These are phyloP conservation scores for Pristionchus entomophagus DNA, from an alignment of 2,888 invertebrate genomes.

Conservation along the genomic window DNA sequence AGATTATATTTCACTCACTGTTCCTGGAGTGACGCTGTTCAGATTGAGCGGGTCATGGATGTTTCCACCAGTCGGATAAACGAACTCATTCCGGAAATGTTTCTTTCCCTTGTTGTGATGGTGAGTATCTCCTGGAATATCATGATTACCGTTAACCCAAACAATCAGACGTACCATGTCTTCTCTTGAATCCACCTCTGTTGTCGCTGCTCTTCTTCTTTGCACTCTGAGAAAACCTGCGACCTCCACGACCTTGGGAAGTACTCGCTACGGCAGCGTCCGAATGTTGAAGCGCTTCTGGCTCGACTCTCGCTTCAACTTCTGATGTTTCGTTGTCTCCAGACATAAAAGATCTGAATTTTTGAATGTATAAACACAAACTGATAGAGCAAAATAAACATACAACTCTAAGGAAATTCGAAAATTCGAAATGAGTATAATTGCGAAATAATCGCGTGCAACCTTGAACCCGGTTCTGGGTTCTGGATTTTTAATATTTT, in stretches of 20 bases:
- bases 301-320: neutral
- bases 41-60: conserved; percentile 94
- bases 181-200: conserved; percentile 23
- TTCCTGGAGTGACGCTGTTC: conserved; percentile 84
- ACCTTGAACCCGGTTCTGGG: no score
- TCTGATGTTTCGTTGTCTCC: conserved; percentile 6
- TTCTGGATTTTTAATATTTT: no score
- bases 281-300: neutral
- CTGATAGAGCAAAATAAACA: neutral
- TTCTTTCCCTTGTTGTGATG: conserved; percentile 31
- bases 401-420: neutral
- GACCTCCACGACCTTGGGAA: neutral
- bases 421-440: neutral
- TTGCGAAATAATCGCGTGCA: no score
- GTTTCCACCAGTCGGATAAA: conserved; percentile 84
- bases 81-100: conserved; percentile 21
- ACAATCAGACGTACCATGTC: neutral
- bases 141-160: neutral
- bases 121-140: neutral
- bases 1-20: neutral
- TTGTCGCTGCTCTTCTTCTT: neutral
- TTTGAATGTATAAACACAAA: neutral
- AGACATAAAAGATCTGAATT: neutral
- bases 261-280: neutral
- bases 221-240: conserved; percentile 34